Evolutionary conservation across 1,140 invertebrate species (phyloP).

Genomic region (Drosophila nannoptera): DNA sequence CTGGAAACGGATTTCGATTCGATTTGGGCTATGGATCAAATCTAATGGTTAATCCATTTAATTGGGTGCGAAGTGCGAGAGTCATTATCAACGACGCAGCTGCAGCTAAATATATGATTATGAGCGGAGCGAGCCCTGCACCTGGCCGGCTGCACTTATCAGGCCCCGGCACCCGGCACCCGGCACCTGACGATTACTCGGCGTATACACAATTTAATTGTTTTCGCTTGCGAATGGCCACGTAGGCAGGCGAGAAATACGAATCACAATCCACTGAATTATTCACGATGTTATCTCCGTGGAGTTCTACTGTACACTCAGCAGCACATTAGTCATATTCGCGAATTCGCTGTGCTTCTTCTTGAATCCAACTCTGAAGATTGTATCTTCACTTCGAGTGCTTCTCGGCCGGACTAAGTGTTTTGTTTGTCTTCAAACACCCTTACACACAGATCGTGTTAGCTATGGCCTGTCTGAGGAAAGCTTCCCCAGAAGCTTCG

Average conservation of each 20-base stretch:
- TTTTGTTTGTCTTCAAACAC: too few species aligned
- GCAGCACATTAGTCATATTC: not conserved
- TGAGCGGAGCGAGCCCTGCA: not conserved
- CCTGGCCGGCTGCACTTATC: constrained; percentile 12
- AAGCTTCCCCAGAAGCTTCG: not conserved
- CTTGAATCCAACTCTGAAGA: too few species aligned
- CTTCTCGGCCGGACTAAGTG: too few species aligned
- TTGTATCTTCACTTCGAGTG: too few species aligned
- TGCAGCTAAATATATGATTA: constrained; percentile 17
- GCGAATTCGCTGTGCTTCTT: not conserved
- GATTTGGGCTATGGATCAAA: constrained; percentile 3
- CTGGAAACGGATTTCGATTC: not conserved
- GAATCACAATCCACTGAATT: not conserved
- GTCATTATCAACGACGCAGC: constrained; percentile 8
- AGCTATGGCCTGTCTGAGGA: too few species aligned
- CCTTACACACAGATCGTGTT: too few species aligned
- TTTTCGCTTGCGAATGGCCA: not conserved
- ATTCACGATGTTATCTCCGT: not conserved
- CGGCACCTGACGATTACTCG: constrained; percentile 9
- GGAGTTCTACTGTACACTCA: not conserved
- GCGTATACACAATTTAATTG: constrained; percentile 11
- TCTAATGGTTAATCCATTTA: not conserved
- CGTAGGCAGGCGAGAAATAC: not conserved
- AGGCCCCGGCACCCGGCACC: not conserved
- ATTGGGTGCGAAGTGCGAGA: constrained; percentile 15